phyloP scores from a whole-genome alignment of 2,113 vertebrate genomes.

The Cyphomyrus plagiostoma region DNA sequence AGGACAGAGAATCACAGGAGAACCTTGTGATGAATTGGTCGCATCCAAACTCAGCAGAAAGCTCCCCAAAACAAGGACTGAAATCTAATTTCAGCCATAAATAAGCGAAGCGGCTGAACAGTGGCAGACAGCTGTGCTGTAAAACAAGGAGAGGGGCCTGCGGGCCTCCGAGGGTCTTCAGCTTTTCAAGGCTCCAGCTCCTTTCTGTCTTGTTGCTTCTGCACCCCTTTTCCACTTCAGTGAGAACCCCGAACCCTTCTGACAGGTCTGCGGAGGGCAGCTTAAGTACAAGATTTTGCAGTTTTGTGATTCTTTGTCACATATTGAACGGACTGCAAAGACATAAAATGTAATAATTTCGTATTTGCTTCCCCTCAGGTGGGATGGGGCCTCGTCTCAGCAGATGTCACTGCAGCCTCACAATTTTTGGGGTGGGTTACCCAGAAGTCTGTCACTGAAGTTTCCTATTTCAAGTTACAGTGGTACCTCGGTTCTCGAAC shows the following conservation, averaged over 20 bases:
- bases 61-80: background rate
- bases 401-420: background rate
- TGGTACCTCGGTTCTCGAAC: no score
- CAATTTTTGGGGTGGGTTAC: background rate
- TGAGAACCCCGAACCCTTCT: background rate
- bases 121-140: background rate
- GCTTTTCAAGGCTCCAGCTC: background rate
- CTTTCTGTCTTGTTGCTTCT: background rate
- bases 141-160: background rate
- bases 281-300: background rate
- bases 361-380: background rate
- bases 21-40: background rate
- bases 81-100: background rate
- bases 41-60: conserved; percentile 27
- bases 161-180: background rate
- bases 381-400: background rate
- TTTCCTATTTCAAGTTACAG: background rate
- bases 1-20: background rate
- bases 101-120: background rate
- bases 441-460: background rate
- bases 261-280: background rate
- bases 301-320: background rate
- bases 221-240: background rate
- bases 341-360: background rate
- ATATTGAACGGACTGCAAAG: background rate